Base-by-base conservation (phyloP, 2,888 invertebrate species). In the Drosophila mulleri region DNA sequence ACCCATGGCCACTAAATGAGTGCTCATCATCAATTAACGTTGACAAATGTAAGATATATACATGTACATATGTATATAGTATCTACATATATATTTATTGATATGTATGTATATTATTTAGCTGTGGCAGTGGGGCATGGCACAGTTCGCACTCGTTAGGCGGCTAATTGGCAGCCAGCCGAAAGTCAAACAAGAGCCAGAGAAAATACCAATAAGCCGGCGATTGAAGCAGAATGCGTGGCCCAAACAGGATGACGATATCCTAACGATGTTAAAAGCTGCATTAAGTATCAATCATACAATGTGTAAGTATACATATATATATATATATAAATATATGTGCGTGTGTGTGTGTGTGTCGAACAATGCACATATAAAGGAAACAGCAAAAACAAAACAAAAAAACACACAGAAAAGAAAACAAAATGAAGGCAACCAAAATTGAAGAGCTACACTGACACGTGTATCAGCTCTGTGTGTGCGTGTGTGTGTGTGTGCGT, bases 21-120 rank as follows among this genome's bases (percentile, higher is more conserved):
- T 71, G 82, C 78, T 75, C 83, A 87, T 84, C 85, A 85, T 85
- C 89, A 85, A 85, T 89, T 85, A 85, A 75, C 89, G 72, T 87
- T 83, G 85, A 89, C 85, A 85, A 85, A 89, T 87, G 85, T 72
- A 84, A 71, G 86, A 83, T 8, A 50, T 32, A 26, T 26, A 47
- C 6, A 14, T 16, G 8, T 14, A 16, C 23, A 23, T 45, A 26
- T 59, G 56, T 52, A 68, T 59, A 39, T 56, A 29, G 7, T 52
- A 52, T 35, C 3, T n/a, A 50, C 7, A 9, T 37, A 41, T 54
- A n/a, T 23, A 23, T 9, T 3, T 32, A 18, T 29, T 29, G 8
- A 29, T 29, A 29, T 8, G 8, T 29, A 6, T 29, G 8, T 29
- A n/a, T n/a, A n/a, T n/a, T n/a, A 29, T 29, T 29, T 29, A 29